Evolutionary conservation across 2,113 vertebrate genomes (phyloP).

Genomic region (Erinaceus europaeus): DNA sequence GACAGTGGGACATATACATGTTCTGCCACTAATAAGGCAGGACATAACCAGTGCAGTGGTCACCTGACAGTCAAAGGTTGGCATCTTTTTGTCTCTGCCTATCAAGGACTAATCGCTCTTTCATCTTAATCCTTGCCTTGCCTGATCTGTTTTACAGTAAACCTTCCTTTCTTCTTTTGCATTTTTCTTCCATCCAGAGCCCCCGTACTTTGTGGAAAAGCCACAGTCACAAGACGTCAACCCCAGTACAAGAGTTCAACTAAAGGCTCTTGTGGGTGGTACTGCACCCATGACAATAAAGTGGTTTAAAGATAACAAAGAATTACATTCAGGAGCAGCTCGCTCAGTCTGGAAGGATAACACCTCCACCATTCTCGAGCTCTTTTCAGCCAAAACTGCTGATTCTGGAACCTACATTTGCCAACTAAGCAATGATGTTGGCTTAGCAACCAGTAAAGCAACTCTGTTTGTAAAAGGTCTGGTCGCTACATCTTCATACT

Average conservation of each 20-base stretch:
- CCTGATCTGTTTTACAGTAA: slow-evolving; percentile 34
- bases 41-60: slow-evolving; percentile 92
- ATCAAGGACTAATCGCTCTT: not conserved
- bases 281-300: slow-evolving; percentile 92
- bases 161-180: slow-evolving; percentile 23
- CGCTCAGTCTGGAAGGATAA: slow-evolving; percentile 92
- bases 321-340: slow-evolving; percentile 88
- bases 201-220: slow-evolving; percentile 93
- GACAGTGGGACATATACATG: slow-evolving; percentile 95
- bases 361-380: slow-evolving; percentile 90
- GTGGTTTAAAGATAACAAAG: slow-evolving; percentile 97
- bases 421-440: slow-evolving; percentile 96
- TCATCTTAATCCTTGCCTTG: slow-evolving; percentile 15
- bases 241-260: slow-evolving; percentile 91
- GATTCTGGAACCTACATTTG: slow-evolving; percentile 95
- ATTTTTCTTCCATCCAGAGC: slow-evolving; percentile 84
- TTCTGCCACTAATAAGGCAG: slow-evolving; percentile 93
- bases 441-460: slow-evolving; percentile 89
- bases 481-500: slow-evolving; percentile 28
- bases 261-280: slow-evolving; percentile 91
- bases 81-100: slow-evolving; percentile 61
- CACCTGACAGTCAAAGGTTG: slow-evolving; percentile 95
- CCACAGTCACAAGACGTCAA: slow-evolving; percentile 92
- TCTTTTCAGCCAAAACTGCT: slow-evolving; percentile 90
- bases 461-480: slow-evolving; percentile 97